A percentile compares a stretch with the other conserved stretches of the same genome.
Conservation (phyloP, 2,888 invertebrate genomes). For the Monoplex corrugatus region DNA sequence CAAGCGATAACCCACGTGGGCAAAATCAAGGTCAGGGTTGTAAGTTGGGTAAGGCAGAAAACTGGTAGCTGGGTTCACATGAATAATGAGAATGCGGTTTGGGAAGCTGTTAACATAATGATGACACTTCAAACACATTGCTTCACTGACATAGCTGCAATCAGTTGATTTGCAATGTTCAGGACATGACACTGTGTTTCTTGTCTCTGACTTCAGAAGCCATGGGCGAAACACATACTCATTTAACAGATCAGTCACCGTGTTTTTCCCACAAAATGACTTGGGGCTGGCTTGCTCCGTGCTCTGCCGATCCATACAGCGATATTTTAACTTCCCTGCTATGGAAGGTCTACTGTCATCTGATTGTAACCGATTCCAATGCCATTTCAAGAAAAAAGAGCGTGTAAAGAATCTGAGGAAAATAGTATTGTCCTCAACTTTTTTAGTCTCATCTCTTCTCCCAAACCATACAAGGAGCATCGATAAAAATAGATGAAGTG, state of each 20-base stretch:
- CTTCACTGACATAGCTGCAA: too few species aligned
- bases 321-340: not conserved
- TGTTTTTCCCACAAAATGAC: not conserved
- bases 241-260: not conserved
- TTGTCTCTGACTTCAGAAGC: not conserved
- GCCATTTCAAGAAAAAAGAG: not conserved
- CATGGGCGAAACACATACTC: not conserved
- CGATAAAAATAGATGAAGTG: not conserved
- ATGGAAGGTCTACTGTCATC: too few species aligned
- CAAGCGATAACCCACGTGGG: conserved; percentile 37
- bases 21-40: conserved; percentile 18
- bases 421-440: not conserved
- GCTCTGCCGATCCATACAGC: not conserved
- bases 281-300: not conserved
- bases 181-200: not conserved
- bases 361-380: too few species aligned
- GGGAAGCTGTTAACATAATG: not conserved
- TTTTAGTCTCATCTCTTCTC: not conserved
- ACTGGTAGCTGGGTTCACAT: conserved; percentile 16
- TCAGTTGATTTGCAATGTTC: too few species aligned
- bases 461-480: not conserved
- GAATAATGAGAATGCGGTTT: not conserved
- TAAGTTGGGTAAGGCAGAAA: conserved; percentile 26
- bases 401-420: not conserved
- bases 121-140: too few species aligned